These are phyloP conservation scores for Anastrepha obliqua DNA, from an alignment of 1,140 invertebrate species.

Conservation along the genomic window DNA sequence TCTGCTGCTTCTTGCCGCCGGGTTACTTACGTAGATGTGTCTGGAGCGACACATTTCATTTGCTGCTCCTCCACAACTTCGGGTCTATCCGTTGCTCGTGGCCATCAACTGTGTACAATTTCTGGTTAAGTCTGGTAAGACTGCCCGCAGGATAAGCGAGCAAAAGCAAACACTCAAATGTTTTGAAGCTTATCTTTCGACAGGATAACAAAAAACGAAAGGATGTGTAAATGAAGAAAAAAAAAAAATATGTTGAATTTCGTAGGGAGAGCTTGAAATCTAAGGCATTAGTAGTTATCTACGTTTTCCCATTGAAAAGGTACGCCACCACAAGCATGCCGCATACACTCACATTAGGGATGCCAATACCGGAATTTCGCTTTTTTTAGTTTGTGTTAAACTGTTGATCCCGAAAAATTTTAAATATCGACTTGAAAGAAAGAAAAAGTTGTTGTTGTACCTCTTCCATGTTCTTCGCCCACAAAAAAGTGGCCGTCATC, in stretches of 20 bases:
- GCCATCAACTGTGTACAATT: not conserved
- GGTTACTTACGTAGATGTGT: too few species aligned
- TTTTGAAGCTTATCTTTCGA: constrained; percentile 34
- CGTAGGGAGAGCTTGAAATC: not conserved
- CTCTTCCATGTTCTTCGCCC: too few species aligned
- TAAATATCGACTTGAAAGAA: too few species aligned
- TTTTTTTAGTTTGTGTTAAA: too few species aligned
- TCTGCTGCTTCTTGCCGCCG: not conserved
- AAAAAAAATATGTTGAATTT: not conserved
- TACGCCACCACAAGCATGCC: not conserved
- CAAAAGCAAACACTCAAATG: not conserved
- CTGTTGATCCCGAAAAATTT: too few species aligned
- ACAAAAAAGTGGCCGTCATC: too few species aligned
- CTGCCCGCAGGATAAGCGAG: not conserved
- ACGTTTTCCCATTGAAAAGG: not conserved
- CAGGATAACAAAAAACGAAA: constrained; percentile 19
- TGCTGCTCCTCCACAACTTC: too few species aligned
- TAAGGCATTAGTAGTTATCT: constrained; percentile 12
- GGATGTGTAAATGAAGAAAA: not conserved
- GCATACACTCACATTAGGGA: too few species aligned
- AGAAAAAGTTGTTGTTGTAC: too few species aligned
- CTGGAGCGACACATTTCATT: too few species aligned
- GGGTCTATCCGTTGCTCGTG: too few species aligned
- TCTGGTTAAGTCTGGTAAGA: not conserved
- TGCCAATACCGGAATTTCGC: too few species aligned